Conservation (phyloP, 2,888 invertebrate species). For the Heptascelio sp. region DNA sequence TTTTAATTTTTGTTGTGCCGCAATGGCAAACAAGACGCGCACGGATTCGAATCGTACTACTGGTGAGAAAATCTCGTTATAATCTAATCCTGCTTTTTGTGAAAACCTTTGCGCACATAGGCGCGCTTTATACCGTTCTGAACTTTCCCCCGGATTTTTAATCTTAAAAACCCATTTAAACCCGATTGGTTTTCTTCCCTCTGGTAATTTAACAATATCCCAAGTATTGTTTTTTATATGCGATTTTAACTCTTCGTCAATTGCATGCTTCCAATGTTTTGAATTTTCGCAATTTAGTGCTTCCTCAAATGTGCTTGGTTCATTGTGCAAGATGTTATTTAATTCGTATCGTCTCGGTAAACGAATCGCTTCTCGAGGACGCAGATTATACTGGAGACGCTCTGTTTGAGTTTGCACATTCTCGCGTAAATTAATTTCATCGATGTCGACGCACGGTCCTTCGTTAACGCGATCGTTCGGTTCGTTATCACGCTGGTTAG, state of each 20-base stretch:
- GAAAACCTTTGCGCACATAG: constrained; percentile 42
- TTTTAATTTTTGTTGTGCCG: background rate
- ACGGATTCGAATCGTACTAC: background rate
- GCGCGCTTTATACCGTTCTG: constrained; percentile 22
- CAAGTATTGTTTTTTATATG: constrained; percentile 31
- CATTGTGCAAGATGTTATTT: background rate
- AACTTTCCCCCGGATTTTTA: background rate
- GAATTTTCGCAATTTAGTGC: constrained; percentile 13
- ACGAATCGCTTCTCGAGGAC: background rate
- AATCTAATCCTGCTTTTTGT: constrained; percentile 22
- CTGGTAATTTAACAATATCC: constrained; percentile 25
- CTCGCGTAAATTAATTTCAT: background rate
- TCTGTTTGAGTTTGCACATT: background rate
- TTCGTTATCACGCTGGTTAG: too few relatives aligned
- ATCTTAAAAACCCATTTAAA: constrained; percentile 39
- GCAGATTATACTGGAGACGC: background rate
- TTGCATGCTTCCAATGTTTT: constrained; percentile 19
- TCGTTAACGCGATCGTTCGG: background rate
- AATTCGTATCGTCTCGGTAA: background rate
- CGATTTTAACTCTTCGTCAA: constrained; percentile 34
- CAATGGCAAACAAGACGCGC: background rate
- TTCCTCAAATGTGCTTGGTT: constrained; percentile 3
- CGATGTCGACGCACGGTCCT: background rate
- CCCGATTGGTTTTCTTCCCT: constrained; percentile 26
- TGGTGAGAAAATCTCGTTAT: constrained; percentile 22